Evolutionary conservation across 2,888 invertebrate genomes (phyloP), one percentile per base, ranked within the genome.

Genomic region (Drosophila ezoana): DNA sequence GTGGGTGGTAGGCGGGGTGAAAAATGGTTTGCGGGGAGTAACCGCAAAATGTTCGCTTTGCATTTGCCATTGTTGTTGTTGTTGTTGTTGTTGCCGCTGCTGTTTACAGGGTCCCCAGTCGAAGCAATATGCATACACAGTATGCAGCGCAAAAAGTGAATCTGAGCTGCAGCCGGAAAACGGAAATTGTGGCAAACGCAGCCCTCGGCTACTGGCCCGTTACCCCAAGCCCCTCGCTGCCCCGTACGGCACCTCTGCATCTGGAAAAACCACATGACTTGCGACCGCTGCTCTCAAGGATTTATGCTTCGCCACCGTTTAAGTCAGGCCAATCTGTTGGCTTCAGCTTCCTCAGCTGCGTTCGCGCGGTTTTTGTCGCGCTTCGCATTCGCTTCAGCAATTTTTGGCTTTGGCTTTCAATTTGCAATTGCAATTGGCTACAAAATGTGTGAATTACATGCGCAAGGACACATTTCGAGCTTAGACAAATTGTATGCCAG

Each of bases 81-180:
- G 43, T 18, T 18, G 37, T 37, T 37, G 37, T 16, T 81, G 74
- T 16, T 61, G 53, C 38, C 51, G 57, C 16, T 64, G 72, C 71
- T 67, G 63, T 68, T 70, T 76, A 76, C 78, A 64, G 65, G 51
- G 48, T 49, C 54, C 43, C 53, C 67, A 54, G 58, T 32, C 60
- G 49, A 63, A 62, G 70, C 61, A 81, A 73, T 69, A 73, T 76
- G 72, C 73, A 73, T 63, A 51, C 73, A 62, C 73, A 73, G 59
- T 59, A 63, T 68, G 63, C 64, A 59, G 16, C 11, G 53, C 61
- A 79, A 82, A 81, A 81, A 84, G 79, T 87, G 87, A 88, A 83
- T 88, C 83, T 83, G 88, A 86, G 72, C 81, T 84, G 71, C 76
- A 81, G 81, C 83, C 88, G 87, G 83, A 84, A 84, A 84, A 72